Evolutionary conservation across 2,113 vertebrate species (phyloP), one percentile per base, ranked within the genome.

Genomic region (Cynocephalus volans): DNA sequence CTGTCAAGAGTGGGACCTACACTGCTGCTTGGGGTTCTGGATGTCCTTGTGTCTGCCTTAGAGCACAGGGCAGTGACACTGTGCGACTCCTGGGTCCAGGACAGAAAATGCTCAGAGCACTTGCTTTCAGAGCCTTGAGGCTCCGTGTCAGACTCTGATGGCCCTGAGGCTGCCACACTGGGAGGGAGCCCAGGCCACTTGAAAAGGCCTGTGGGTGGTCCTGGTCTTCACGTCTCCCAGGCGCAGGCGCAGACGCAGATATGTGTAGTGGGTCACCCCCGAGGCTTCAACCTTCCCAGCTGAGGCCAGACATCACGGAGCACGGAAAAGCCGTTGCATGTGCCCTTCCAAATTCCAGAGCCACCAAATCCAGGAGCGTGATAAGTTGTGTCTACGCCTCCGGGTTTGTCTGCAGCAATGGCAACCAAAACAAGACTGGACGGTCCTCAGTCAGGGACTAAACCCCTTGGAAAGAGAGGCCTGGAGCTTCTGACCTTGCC

Each of bases 61-160:
- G 17, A 7, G 18, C 2, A 50, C 15, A 62, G 31, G 3, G 11
- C 8, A 26, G 26, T 56, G n/a, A 15, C 0, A 3, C 10, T 3
- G 26, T 28, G 3, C 1, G 3, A 9, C 17, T 12, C 56, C 50
- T 10, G 52, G 50, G 12, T 26, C 26, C 5, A 1, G 45, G 45
- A 23, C 54, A 52, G 33, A 21, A n/a, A 31, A 81, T 12, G 41
- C 33, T 62, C 23, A 23, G 33, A 52, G 41, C 24, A 36, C 75
- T 41, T 23, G 54, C 33, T 80, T 24, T 52, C 2, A 6, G 45
- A 24, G 41, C 8, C 36, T n/a, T 14, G 18, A 62, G 64, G 31
- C 24, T 88, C 33, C 3, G 3, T 1, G 10, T 28, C 19, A 28
- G 13, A 48, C 56, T 60, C 41, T 6, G 8, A 15, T 10, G 41